These are phyloP conservation scores for Rotaria magnacalcarata DNA, from an alignment of 2,888 invertebrate species.

Conservation along the genomic window DNA sequence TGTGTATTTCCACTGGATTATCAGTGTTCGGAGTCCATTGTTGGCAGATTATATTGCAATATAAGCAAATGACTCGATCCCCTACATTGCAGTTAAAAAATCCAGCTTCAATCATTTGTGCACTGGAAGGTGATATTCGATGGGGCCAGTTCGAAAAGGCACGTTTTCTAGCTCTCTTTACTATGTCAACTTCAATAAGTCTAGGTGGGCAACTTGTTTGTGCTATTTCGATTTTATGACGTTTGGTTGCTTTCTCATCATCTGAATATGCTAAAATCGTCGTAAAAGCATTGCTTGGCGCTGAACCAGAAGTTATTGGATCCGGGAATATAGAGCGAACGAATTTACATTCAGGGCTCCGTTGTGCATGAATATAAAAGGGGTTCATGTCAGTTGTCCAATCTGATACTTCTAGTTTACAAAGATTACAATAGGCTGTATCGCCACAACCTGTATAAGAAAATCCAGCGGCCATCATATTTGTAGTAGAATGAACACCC, in stretches of 20 bases:
- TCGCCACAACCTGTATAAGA: neutral
- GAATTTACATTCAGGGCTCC: neutral
- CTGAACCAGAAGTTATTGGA: fast-evolving
- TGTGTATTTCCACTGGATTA: neutral
- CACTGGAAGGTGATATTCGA: neutral
- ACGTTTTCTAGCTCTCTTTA: too few species aligned
- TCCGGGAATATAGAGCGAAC: neutral
- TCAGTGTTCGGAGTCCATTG: neutral
- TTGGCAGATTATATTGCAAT: neutral
- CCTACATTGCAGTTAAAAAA: too few species aligned
- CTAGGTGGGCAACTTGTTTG: too few species aligned
- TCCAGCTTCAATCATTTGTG: too few species aligned
- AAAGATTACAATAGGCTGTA: neutral
- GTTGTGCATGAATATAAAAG: neutral
- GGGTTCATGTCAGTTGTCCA: neutral
- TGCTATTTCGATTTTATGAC: too few species aligned
- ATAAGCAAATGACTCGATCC: neutral
- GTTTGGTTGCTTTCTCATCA: too few species aligned
- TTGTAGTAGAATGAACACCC: neutral
- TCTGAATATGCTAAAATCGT: too few species aligned
- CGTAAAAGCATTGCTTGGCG: too few species aligned
- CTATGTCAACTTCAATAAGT: too few species aligned
- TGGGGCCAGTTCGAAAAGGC: too few species aligned
- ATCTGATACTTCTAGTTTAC: neutral
- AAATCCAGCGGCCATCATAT: neutral